phyloP scores from a whole-genome alignment of 2,888 invertebrate species.

The Nomada lathburiana region DNA sequence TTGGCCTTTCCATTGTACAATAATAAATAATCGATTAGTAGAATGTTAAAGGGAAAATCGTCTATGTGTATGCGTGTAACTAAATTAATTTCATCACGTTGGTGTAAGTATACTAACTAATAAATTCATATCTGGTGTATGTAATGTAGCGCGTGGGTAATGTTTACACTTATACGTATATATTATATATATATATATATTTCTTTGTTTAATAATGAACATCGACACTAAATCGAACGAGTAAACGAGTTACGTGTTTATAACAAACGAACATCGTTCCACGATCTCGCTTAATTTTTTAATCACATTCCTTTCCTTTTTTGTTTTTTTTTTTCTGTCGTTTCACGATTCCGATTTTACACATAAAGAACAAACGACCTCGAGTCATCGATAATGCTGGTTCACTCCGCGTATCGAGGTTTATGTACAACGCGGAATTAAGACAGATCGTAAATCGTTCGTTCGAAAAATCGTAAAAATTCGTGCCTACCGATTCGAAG shows the following conservation, averaged over 20 bases:
- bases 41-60: conserved; percentile 71
- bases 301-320: conserved; percentile 15
- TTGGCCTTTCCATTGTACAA: conserved; percentile 81
- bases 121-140: conserved; percentile 36
- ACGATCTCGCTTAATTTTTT: conserved; percentile 8
- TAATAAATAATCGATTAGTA: conserved; percentile 82
- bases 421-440: conserved; percentile 44
- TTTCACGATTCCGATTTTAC: background rate
- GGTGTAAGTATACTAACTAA: conserved; percentile 34
- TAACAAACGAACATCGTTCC: conserved; percentile 21
- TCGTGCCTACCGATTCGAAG: conserved; percentile 25
- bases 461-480: conserved; percentile 18
- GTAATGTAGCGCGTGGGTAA: conserved; percentile 34
- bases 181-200: conserved; percentile 48
- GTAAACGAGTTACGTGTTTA: conserved; percentile 70
- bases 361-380: conserved; percentile 1
- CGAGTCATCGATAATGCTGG: conserved; percentile 3
- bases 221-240: conserved; percentile 72
- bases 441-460: background rate
- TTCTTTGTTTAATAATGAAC: conserved; percentile 55
- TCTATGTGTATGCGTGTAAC: conserved; percentile 54
- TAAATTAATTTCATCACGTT: conserved; percentile 45
- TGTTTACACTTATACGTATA: conserved; percentile 51
- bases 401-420: background rate
- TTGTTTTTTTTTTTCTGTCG: background rate